A percentile compares a stretch with the other conserved stretches of the same genome.
These are phyloP conservation scores for Pristionchus mayeri DNA, from an alignment of 2,888 invertebrate genomes.

Conservation along the genomic window DNA sequence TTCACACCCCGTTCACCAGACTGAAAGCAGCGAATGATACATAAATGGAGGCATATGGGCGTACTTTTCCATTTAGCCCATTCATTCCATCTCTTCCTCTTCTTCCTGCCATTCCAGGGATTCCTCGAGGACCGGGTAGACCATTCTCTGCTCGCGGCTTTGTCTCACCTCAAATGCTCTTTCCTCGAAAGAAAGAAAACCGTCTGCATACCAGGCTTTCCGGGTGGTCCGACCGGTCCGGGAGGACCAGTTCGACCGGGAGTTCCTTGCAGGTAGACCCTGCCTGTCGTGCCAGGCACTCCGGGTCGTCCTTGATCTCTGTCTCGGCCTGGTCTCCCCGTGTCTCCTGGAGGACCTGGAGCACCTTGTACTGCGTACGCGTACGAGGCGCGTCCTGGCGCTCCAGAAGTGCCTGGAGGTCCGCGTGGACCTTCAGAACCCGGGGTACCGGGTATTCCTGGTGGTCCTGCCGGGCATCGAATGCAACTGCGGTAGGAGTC, in stretches of 20 bases:
- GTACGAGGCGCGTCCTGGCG: not conserved
- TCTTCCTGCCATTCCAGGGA: slow-evolving; percentile 15
- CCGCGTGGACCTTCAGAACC: not conserved
- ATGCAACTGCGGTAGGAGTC: not conserved
- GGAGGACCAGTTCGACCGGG: not conserved
- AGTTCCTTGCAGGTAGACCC: not conserved
- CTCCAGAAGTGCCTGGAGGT: not conserved
- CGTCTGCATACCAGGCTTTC: not conserved
- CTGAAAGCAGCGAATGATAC: not conserved
- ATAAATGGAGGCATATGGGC: not conserved
- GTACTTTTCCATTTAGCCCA: not conserved
- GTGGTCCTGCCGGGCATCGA: not conserved
- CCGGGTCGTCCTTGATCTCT: not conserved
- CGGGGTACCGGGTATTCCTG: not conserved
- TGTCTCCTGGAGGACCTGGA: not conserved
- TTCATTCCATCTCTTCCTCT: slow-evolving; percentile 7
- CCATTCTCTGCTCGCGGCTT: not conserved
- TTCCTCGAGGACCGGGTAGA: not conserved
- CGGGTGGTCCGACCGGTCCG: not conserved
- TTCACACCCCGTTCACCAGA: not conserved
- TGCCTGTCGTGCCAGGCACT: not conserved
- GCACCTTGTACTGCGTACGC: not conserved
- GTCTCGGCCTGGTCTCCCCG: not conserved
- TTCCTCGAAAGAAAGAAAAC: not conserved
- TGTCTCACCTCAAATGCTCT: not conserved